Evolutionary conservation across 2,888 invertebrate genomes (phyloP), one percentile per base, ranked within the genome.

Genomic region (Scotopteryx bipunctaria): DNA sequence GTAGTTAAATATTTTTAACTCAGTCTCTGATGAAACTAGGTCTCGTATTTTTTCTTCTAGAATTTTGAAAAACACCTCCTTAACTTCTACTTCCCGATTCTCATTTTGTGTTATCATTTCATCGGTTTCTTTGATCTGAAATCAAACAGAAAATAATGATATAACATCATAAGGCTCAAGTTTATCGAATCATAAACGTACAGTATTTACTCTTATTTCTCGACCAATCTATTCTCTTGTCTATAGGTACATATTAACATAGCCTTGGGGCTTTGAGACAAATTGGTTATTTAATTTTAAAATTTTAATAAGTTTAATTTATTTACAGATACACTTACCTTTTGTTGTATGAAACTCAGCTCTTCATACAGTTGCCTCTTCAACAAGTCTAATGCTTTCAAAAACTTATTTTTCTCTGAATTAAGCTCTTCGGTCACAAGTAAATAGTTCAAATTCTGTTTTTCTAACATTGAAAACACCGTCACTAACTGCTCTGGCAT

Each of bases 1-100:
- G 63, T 92, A 93, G 21, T 93, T 92, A 52, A 91, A 90, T 51
- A 94, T 78, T 69, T 92, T 91, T 35, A 94, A 76, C 3, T 92
- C 89, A n/a, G 88, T 86, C 46, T 92, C 91, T 2, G 93, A 92
- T 37, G 92, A 91, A 1, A 94, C 77, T 19, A 93, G 76, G 15
- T 90, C 78, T 29, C 86, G 89, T 54, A 94, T 92, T 61, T 86
- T 85, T 5, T 79, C 71, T 55, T 79, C 69, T 43, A 90, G 69
- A 55, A 90, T 80, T 52, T 65, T 80, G 46, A 73, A 86, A 66
- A 90, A 90, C 43, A 77, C 52, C 59, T 79, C 74, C 62, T 86
- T 87, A 2, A 87, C 51, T 67, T 89, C 86, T 1, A 59, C 53
- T 71, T 85, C 88, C n/a, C 79, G 73, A 15, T 59, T 43, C 59